These are phyloP conservation scores for Morone chrysops DNA, from an alignment of 2,113 vertebrate species.

Conservation along the genomic window DNA sequence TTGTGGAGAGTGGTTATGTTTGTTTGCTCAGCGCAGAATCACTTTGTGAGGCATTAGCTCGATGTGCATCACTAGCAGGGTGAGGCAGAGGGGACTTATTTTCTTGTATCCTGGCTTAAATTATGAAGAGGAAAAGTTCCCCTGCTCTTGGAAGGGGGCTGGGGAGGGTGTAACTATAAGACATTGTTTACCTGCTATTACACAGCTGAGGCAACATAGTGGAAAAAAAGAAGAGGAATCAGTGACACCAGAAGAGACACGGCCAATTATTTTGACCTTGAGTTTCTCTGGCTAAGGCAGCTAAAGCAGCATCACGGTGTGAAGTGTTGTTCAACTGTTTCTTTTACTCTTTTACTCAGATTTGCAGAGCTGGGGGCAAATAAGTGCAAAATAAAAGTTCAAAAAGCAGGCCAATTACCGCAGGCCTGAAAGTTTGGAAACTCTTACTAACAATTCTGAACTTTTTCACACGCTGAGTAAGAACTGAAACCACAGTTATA, in stretches of 20 bases:
- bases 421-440: constrained; percentile 45
- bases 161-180: constrained; percentile 27
- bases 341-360: neutral
- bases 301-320: constrained; percentile 21
- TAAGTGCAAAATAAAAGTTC: constrained; percentile 44
- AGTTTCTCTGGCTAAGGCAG: constrained; percentile 26
- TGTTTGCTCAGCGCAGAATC: constrained; percentile 63
- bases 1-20: constrained; percentile 52
- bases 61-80: constrained; percentile 58
- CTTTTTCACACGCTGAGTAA: constrained; percentile 57
- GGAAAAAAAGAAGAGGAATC: constrained; percentile 30
- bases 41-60: constrained; percentile 63
- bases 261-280: constrained; percentile 74
- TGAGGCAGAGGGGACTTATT: constrained; percentile 57
- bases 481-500: constrained; percentile 51
- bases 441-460: constrained; percentile 35
- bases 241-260: constrained; percentile 49
- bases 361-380: constrained; percentile 30
- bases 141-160: constrained; percentile 29
- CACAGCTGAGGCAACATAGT: constrained; percentile 30
- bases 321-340: constrained; percentile 40
- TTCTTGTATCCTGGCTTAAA: constrained; percentile 56
- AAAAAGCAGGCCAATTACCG: constrained; percentile 69
- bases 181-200: constrained; percentile 63
- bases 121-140: constrained; percentile 55